These are phyloP conservation scores for Tenodera sinensis DNA, from an alignment of 2,888 invertebrate genomes.

Conservation along the genomic window DNA sequence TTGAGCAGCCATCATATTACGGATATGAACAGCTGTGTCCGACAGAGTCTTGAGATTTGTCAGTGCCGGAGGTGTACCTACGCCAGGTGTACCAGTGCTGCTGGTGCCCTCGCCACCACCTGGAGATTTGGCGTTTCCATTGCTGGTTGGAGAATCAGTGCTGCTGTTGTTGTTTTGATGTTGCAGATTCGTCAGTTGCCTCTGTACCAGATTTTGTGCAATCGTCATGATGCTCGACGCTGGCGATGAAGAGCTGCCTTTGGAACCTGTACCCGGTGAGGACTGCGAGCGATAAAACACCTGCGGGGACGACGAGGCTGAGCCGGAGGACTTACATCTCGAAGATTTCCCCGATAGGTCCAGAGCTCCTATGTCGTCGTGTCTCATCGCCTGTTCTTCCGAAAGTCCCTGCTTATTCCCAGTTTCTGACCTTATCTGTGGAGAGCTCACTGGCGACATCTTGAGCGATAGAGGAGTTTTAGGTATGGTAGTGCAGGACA, in stretches of 20 bases:
- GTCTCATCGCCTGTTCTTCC: slow-evolving; percentile 37
- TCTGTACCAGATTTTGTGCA: slow-evolving; percentile 34
- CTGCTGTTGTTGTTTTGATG: slow-evolving; percentile 8
- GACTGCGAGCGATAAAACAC: neutral
- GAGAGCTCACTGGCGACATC: neutral
- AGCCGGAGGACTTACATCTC: slow-evolving; percentile 25
- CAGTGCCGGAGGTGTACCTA: slow-evolving; percentile 36
- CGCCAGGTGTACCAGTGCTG: neutral
- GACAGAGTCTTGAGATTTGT: slow-evolving; percentile 56
- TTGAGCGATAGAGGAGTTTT: neutral
- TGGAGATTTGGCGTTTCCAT: neutral
- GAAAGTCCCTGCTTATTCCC: neutral
- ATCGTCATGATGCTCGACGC: slow-evolving; percentile 34
- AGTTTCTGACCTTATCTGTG: neutral
- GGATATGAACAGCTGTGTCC: slow-evolving; percentile 41
- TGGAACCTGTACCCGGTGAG: neutral
- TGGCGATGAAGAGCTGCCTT: slow-evolving; percentile 1
- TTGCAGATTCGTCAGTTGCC: slow-evolving; percentile 32
- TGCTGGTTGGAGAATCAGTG: neutral
- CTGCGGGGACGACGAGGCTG: neutral
- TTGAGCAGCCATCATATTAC: slow-evolving; percentile 38
- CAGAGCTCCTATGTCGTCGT: slow-evolving; percentile 52
- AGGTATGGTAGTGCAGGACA: neutral
- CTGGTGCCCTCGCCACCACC: neutral
- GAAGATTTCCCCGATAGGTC: slow-evolving; percentile 51